Conservation (phyloP, 2,888 invertebrate species). For the Ypsolopha sequella region DNA sequence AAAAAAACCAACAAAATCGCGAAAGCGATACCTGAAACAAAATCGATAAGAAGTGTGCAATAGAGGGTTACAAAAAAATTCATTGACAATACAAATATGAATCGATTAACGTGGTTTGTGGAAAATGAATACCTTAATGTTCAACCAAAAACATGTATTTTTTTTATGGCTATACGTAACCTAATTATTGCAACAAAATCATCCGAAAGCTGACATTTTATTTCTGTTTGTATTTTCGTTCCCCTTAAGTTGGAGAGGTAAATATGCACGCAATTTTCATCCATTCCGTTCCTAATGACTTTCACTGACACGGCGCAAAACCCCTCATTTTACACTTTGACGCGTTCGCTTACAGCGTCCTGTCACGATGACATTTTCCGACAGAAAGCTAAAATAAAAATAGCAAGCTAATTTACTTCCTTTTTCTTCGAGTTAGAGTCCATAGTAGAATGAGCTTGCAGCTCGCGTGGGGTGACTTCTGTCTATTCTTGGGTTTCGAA, state of each 20-base stretch:
- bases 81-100: too few relatives aligned
- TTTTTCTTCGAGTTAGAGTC: constrained; percentile 24
- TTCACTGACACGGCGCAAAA: constrained; percentile 66
- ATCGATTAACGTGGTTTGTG: too few relatives aligned
- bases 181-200: too few relatives aligned
- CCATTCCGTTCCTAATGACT: constrained; percentile 69
- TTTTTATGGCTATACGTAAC: too few relatives aligned
- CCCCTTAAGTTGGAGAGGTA: constrained; percentile 57
- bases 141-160: too few relatives aligned
- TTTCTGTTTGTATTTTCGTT: too few relatives aligned
- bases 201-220: too few relatives aligned
- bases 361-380: constrained; percentile 61
- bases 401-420: constrained; percentile 23
- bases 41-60: too few relatives aligned
- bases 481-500: constrained; percentile 60
- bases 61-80: too few relatives aligned
- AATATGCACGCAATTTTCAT: constrained; percentile 68
- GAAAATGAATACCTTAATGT: too few relatives aligned
- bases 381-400: constrained; percentile 38
- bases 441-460: constrained; percentile 25
- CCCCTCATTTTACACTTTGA: constrained; percentile 71
- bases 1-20: too few relatives aligned
- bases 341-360: constrained; percentile 66
- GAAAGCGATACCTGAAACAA: too few relatives aligned
- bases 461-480: constrained; percentile 46